Evolutionary conservation across 2,113 vertebrate genomes (phyloP), one percentile per base, ranked within the genome.

Genomic region (Origma solitaria): DNA sequence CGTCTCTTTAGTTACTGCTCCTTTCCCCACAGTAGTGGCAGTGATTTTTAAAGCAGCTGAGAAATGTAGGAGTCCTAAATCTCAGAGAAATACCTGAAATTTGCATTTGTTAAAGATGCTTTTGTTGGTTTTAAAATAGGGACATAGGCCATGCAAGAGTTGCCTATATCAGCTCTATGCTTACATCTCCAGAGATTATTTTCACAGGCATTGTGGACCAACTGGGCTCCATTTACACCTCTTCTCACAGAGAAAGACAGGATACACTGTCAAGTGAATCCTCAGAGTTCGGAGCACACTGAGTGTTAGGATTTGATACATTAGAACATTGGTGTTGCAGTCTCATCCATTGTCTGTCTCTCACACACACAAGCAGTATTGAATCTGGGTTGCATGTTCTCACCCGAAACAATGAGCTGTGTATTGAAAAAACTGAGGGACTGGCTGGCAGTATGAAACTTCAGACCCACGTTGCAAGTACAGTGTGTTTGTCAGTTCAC

Each of bases 21-120:
- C 15, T 13, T 5, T 44, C 12, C 4, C 13, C 7, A 0, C 0
- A 14, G 9, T 31, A 40, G 19, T 23, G 31, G 13, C 21, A 38
- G 38, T 35, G 25, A 31, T 62, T 88, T 85, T 82, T 61, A 76
- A 93, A 92, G 45, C 21, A 15, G 4, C 18, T 61, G 33, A 80
- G 62, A 88, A 86, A 45, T 14, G 5, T 16, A 58, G 42, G 78
- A 27, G 18, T 47, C 27, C 16, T 70, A 83, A 83, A 62, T 71
- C 28, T 64, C 35, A 51, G 27, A 44, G 35, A 84, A 77, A 51
- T 56, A 47, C 19, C 30, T 51, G 14, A 58, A 82, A 86, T 66
- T 58, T 47, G 1, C 6, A 12, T 62, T 80, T 60, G 15, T 66
- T 66, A 38, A 61, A 53, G 72, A 54, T 58, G 10, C 3, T 78